Conservation (phyloP, 35 echinoderm and acorn worm genomes). For the Heliocidaris tuberculata region DNA sequence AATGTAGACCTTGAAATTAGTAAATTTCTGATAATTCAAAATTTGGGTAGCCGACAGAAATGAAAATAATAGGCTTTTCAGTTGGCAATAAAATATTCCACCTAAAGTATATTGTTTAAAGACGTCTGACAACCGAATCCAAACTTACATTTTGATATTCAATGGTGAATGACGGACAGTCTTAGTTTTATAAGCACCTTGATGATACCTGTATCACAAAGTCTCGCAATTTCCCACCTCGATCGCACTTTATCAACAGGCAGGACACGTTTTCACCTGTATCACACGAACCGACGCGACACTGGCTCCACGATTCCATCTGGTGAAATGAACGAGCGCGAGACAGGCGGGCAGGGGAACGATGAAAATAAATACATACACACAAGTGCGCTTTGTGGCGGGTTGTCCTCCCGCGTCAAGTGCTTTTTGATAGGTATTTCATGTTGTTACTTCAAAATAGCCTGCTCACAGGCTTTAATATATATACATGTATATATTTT, state of each 20-base stretch:
- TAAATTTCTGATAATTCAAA: no score
- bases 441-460: slow-evolving; percentile 7
- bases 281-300: neutral
- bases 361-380: slow-evolving; percentile 27
- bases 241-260: neutral
- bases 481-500: no score
- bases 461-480: neutral
- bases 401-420: slow-evolving; percentile 1
- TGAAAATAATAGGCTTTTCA: no score
- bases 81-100: no score
- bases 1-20: no score
- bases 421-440: slow-evolving; percentile 37
- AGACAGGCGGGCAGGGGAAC: slow-evolving; percentile 31
- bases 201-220: neutral
- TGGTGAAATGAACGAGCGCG: slow-evolving; percentile 35
- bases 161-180: neutral
- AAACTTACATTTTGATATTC: neutral
- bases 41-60: no score
- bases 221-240: neutral
- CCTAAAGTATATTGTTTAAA: no score
- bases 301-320: slow-evolving; percentile 43
- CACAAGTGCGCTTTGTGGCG: slow-evolving; percentile 43
- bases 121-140: neutral
- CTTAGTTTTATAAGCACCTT: neutral
- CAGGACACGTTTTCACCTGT: neutral